Base-by-base conservation (phyloP, 2,113 vertebrate species). In the Burhinus oedicnemus region DNA sequence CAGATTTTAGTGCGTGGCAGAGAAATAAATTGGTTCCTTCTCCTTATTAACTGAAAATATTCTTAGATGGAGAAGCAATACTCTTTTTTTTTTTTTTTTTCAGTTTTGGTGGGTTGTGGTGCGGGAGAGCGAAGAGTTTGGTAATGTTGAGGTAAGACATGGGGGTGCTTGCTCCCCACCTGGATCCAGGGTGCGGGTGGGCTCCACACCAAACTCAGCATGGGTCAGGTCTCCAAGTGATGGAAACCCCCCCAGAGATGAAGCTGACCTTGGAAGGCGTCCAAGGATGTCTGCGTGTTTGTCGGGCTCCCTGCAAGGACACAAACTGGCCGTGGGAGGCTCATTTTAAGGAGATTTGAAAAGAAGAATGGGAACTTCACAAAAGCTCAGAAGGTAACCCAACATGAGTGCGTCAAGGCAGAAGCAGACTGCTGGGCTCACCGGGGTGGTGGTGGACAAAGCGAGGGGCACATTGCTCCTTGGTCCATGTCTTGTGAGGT, bases 21-120 rank as follows among this genome's bases (percentile, higher is more conserved):
- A 96, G 93, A 92, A 97, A 96, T 83, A 97, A 97, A 97, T 97
- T 92, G 81, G 38, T 79, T 97, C 89, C 87, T 92, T 64, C 87
- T 89, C 64, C 78, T 77, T 95, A 57, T 89, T 95, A 95, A 44
- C 58, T 13, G 36, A 36, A 90, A 83, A 62, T 74, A 47, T 18
- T 69, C 54, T 10, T n/a, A 64, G 68, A 45, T 80, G 83, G 83
- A 72, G 51, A 61, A 79, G 55, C 27, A 55, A 3, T 2, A 11
- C 30, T 40, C 3, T 26, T 11, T n/a, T 52, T 52, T 36, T 5
- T 27, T 22, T 60, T 13, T 52, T 44, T n/a, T n/a, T n/a, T n/a
- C 21, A 36, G 19, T 62, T 78, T 90, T 81, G 54, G 34, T 80
- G 70, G 19, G 30, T 72, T 88, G 62, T n/a, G 23, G 11, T 34